Base-by-base conservation (phyloP, 2,797 vertebrate genomes). In the Lates japonicus region DNA sequence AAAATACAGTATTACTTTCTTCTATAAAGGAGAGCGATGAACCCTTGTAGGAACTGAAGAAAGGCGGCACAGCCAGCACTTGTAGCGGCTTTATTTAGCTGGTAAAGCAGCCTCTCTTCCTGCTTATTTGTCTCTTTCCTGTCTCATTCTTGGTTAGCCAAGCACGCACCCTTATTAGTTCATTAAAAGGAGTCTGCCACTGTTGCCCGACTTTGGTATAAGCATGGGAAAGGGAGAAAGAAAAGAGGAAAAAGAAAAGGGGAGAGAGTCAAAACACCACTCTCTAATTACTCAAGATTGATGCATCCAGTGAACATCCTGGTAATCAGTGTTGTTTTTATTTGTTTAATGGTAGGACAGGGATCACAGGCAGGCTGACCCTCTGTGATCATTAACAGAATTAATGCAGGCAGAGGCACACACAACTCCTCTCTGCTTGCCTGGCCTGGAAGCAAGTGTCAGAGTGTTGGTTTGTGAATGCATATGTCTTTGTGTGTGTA, bases 311-410 rank as follows among this genome's bases (percentile, higher is more conserved):
- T 76, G 90, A 92, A 93, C 93, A 92, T 91, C 87, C 85, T 82
- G 88, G 92, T 94, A 93, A 95, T 95, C 91, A 94, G 92, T 91
- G 91, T 93, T 94, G 92, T 91, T 93, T 94, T 93, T 92, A 93
- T 95, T 94, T 94, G 93, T 93, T 90, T 94, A 94, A 94, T 93
- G 87, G 90, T 82, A 83, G 92, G 90, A 91, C 88, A 89, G 92
- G 90, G 91, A 95, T 93, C 85, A 90, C 82, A 78, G 83, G 87
- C 90, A 85, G 86, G 70, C 88, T 95, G 94, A 94, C 93, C 92
- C 92, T 85, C 90, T 91, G 88, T 91, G 91, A 91, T 95, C 92
- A 90, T 95, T 93, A 94, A 89, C 90, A 86, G 82, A 91, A 92
- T 92, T 78, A 92, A 92, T 90, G 87, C 84, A 85, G 83, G 77